Evolutionary conservation across 2,113 vertebrate species (phyloP), one percentile per base, ranked within the genome.

Genomic region (Takifugu bimaculatus): DNA sequence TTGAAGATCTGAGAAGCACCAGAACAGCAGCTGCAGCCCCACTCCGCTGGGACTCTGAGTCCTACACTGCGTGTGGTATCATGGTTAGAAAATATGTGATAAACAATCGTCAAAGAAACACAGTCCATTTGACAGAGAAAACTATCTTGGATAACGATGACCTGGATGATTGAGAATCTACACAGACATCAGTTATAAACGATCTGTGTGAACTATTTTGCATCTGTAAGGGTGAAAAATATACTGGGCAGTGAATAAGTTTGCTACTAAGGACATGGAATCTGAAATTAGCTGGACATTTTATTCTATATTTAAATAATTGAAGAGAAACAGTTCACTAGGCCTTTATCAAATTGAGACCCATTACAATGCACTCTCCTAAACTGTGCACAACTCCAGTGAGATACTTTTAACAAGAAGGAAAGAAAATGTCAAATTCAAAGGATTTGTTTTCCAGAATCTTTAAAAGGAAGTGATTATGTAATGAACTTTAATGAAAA

Each of bases 1-100:
- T 60, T 51, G 67, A 81, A 77, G 77, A 84, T 85, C 80, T 77
- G 54, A 84, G 79, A 69, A 35, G 13, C 82, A 72, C 52, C 57
- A 69, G 55, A 60, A 51, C 61, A 59, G 57, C 79, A 80, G 80
- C 75, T 78, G 77, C 78, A 68, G 68, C 48, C 0, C n/a, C 25
- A 66, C 72, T 83, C 81, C 77, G 60, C 39, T 74, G 82, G 70
- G 79, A 72, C 63, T 60, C 54, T 70, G 63, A 50, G 68, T 55
- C 56, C 28, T 13, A 70, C 55, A 32, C 39, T 67, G 67, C 13
- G 50, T 59, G 64, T 71, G 50, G 57, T 53, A 76, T 78, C 70
- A 65, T 65, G 58, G 62, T 53, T 5, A 25, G 53, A 62, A 75
- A 71, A 72, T 15, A 27, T 57, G 45, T 70, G 57, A 57, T 58